Evolutionary conservation across 2,888 invertebrate species (phyloP), one percentile per base, ranked within the genome.

Genomic region (Drosophila paranaensis): DNA sequence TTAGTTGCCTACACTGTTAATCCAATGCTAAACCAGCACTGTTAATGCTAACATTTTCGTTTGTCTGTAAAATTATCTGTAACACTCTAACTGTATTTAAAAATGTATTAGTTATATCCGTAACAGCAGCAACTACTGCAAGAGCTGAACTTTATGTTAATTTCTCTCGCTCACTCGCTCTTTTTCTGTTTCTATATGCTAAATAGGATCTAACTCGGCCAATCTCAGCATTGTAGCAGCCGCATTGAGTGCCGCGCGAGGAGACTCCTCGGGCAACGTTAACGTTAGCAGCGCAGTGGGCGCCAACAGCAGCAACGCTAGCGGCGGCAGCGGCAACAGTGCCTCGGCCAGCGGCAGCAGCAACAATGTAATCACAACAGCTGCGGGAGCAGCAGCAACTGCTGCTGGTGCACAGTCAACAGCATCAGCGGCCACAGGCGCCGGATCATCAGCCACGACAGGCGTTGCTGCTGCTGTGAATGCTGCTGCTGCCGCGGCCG

Each of bases 381-480:
- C 58, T 6, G 27, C 48, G 27, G 48, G 64, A 39, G 30, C 67
- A 69, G 50, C 78, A 43, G 30, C 73, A 42, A 14, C 64, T 20
- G 39, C 46, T 27, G 37, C 50, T 9, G 51, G 51, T 13, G 37
- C 40, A 57, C 64, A 60, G 35, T 53, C 61, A 70, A 40, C 72
- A 37, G 50, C 67, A 40, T 57, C 75, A 30, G 72, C 74, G 30
- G 62, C 80, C 50, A 71, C 79, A 13, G 58, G 62, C 14, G 54
- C 54, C 16, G 56, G 51, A 37, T 13, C 61, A 20, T 61, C 48
- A 14, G 95, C 60, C 40, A 95, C 68, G 13, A 69, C 68, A 14
- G 81, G 73, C 9, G 75, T 76, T 54, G 81, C 85, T 74, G 74
- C 87, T 58, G 83, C 80, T 51, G 77, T 78, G 25, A 77, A 74